Percentiles rank a stretch among this genome's conserved stretches.
These are phyloP conservation scores for Steinernema hermaphroditum DNA, from an alignment of 2,888 invertebrate genomes.

Conservation along the genomic window DNA sequence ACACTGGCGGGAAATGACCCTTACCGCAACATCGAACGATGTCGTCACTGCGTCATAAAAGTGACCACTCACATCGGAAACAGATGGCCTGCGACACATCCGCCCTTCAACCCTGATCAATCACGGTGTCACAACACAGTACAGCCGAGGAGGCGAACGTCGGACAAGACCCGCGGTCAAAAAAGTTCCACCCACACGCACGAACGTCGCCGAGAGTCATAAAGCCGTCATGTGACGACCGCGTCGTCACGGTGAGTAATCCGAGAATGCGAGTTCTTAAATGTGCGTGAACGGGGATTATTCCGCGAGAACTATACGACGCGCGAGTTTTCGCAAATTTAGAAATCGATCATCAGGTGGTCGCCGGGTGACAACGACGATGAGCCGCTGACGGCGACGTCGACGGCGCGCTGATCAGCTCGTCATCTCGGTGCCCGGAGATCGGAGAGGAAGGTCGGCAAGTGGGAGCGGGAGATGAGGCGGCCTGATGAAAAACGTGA, in stretches of 20 bases:
- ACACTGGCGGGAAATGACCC: too few relatives aligned
- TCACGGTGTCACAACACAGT: too few relatives aligned
- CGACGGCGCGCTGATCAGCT: conserved; percentile 24
- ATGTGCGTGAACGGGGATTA: neutral
- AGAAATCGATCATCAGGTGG: conserved; percentile 15
- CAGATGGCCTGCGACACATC: too few relatives aligned
- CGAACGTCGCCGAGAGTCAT: too few relatives aligned
- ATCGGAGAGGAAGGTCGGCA: neutral
- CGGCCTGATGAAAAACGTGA: conserved; percentile 26
- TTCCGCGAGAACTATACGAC: conserved; percentile 6
- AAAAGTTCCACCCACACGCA: too few relatives aligned
- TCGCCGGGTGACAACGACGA: neutral
- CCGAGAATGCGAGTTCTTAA: neutral
- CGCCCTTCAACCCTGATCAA: too few relatives aligned
- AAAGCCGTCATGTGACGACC: neutral
- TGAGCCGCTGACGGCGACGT: neutral
- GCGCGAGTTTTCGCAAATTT: conserved; percentile 6
- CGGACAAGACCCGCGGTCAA: too few relatives aligned
- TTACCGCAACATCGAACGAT: too few relatives aligned
- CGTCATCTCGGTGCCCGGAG: neutral
- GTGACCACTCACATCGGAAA: too few relatives aligned
- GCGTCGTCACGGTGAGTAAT: neutral
- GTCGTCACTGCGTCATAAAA: too few relatives aligned
- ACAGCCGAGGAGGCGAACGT: too few relatives aligned
- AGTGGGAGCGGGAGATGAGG: neutral